A percentile compares a stretch with the other conserved stretches of the same genome.
Evolutionary conservation across 2,797 vertebrate species (phyloP).

Genomic region (Gadopsis marmoratus): DNA sequence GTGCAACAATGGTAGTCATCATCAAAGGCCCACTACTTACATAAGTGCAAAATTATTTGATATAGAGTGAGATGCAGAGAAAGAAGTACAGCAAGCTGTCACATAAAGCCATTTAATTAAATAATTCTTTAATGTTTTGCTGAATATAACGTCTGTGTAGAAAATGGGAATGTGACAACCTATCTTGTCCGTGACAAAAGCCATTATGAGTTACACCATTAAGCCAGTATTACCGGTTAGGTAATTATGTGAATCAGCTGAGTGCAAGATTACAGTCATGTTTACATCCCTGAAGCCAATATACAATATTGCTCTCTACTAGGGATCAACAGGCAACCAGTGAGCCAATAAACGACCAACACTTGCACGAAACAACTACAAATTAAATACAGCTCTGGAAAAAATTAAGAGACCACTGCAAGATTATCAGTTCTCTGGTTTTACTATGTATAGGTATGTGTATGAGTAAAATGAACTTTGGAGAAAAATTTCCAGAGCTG

Average conservation of each 20-base stretch:
- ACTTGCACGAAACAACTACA: too few species aligned
- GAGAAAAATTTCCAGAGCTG: too few species aligned
- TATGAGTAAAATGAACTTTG: too few species aligned
- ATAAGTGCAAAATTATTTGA: constrained; percentile 9
- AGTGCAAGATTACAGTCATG: not conserved
- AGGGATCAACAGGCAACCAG: not conserved
- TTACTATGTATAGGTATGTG: too few species aligned
- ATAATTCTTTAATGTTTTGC: not conserved
- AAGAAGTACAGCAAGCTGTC: not conserved
- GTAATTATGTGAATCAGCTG: not conserved
- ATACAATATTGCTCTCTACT: not conserved
- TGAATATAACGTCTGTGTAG: not conserved
- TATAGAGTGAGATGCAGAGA: not conserved
- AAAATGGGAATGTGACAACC: constrained; percentile 4
- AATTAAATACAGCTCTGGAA: too few species aligned
- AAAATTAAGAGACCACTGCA: too few species aligned
- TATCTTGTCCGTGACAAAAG: not conserved
- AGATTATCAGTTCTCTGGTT: too few species aligned
- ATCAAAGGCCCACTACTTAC: constrained; percentile 18
- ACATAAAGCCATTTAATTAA: not conserved
- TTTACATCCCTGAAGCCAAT: constrained; percentile 1
- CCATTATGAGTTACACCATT: not conserved
- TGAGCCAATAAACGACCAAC: not conserved
- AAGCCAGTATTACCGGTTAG: not conserved
- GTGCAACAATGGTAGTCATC: constrained; percentile 12